These are phyloP conservation scores for Netelia fuscicornis DNA, from an alignment of 2,888 invertebrate genomes.

Conservation along the genomic window DNA sequence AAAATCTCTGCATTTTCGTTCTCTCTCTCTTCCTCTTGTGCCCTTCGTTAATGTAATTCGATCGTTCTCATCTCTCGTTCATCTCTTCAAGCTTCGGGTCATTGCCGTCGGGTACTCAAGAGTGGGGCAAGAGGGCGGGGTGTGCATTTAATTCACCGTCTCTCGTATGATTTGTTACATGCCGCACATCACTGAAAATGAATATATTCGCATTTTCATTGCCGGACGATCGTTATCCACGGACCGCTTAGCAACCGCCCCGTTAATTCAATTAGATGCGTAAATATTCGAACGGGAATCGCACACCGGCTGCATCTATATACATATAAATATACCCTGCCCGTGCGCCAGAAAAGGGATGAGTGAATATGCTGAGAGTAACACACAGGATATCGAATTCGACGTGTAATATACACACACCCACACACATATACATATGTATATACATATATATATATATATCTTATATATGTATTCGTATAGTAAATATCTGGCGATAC, in stretches of 20 bases:
- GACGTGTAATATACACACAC: slow-evolving; percentile 12
- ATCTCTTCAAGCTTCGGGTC: too few species aligned
- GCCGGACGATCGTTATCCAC: slow-evolving; percentile 46
- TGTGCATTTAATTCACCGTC: slow-evolving; percentile 48
- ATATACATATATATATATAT: background rate
- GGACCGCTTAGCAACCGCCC: slow-evolving; percentile 39
- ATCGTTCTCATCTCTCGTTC: slow-evolving; percentile 10
- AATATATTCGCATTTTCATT: slow-evolving; percentile 34
- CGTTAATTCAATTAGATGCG: slow-evolving; percentile 53
- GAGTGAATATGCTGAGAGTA: background rate
- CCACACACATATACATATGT: background rate
- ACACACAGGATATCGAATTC: slow-evolving; percentile 19
- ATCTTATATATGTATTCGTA: background rate
- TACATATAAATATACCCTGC: slow-evolving; percentile 8
- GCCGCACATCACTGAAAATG: slow-evolving; percentile 33
- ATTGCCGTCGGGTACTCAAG: background rate
- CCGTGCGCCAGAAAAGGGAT: background rate
- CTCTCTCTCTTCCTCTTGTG: background rate
- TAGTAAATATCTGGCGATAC: background rate
- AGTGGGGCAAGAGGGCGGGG: background rate
- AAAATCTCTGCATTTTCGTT: background rate
- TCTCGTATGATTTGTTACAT: slow-evolving; percentile 50
- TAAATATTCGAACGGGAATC: slow-evolving; percentile 52
- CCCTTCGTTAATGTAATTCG: background rate
- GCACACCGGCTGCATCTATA: background rate